These are phyloP conservation scores for Pedetes capensis DNA, from an alignment of 2,113 vertebrate genomes.

Conservation along the genomic window DNA sequence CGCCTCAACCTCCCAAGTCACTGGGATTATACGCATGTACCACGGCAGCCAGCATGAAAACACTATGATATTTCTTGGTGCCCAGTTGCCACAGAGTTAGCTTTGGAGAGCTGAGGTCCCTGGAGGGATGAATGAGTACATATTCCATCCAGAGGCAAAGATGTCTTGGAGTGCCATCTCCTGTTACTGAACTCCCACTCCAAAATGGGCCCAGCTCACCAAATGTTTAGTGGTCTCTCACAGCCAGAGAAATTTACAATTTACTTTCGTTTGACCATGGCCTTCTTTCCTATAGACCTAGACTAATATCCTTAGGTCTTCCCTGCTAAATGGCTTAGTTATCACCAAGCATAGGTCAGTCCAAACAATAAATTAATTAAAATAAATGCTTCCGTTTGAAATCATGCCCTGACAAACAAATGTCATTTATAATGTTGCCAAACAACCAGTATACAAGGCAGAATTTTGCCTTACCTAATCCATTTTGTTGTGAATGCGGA, in stretches of 20 bases:
- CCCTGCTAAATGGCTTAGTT: not conserved
- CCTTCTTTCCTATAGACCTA: not conserved
- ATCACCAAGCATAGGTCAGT: not conserved
- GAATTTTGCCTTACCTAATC: not conserved
- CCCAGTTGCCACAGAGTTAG: not conserved
- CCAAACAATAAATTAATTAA: not conserved
- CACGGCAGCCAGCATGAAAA: too few relatives aligned
- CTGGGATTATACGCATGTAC: too few relatives aligned
- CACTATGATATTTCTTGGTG: not conserved
- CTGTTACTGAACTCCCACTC: not conserved
- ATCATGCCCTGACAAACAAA: not conserved
- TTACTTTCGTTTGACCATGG: not conserved
- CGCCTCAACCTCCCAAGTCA: too few relatives aligned
- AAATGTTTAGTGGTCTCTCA: not conserved
- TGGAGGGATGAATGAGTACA: not conserved
- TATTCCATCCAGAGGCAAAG: not conserved
- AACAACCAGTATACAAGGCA: not conserved
- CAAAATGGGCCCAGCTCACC: not conserved
- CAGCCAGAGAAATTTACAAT: not conserved
- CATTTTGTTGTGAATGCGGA: not conserved
- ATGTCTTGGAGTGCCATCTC: not conserved
- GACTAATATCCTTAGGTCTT: not conserved
- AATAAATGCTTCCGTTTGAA: conserved; percentile 28
- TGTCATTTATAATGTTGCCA: not conserved
- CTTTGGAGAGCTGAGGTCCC: not conserved